Base-by-base conservation (phyloP, 2,113 vertebrate genomes). In the Ciconia maguari region DNA sequence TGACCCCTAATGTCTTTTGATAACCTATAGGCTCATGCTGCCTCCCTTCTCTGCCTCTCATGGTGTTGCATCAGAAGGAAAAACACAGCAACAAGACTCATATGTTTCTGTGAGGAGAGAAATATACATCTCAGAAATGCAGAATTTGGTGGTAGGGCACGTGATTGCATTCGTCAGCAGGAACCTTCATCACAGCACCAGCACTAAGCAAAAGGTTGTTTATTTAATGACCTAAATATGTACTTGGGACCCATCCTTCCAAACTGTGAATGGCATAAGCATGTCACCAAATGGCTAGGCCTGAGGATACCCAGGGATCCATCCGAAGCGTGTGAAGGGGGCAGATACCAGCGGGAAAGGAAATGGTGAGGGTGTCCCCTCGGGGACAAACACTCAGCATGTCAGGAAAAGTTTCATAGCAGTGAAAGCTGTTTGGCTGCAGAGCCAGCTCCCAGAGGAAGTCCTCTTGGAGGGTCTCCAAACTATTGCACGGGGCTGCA, bases 381-480 rank as follows among this genome's bases (percentile, higher is more conserved):
- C 13, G 4, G 58, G 89, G 68, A 57, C 48, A 89, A 87, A 84
- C 72, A 61, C 4, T 0, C 48, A 77, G 58, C 0, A 10, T 30
- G 38, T 68, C 72, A 94, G 93, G 91, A 97, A 90, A 66, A 0
- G 1, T 95, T 89, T 91, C 87, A 52, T 57, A 85, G 77, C 91
- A 82, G 49, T 52, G 70, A 85, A 86, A 89, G 62, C 61, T 89
- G 14, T 76, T 90, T 36, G 76, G 83, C 57, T 84, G 78, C 65
- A 57, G 57, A 82, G 65, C 30, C 1, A 4, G 32, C 4, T 95
- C 94, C 89, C 94, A 87, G 58, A 89, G 96, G 95, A 94, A 94
- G 70, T 94, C 41, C 66, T 72, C 65, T 84, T 96, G 94, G 95
- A 96, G 58, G 5, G 12, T 18, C 62, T 94, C 95, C 94, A 95